Conservation (phyloP, 2,888 invertebrate genomes). For the Leptinotarsa peninsularis region DNA sequence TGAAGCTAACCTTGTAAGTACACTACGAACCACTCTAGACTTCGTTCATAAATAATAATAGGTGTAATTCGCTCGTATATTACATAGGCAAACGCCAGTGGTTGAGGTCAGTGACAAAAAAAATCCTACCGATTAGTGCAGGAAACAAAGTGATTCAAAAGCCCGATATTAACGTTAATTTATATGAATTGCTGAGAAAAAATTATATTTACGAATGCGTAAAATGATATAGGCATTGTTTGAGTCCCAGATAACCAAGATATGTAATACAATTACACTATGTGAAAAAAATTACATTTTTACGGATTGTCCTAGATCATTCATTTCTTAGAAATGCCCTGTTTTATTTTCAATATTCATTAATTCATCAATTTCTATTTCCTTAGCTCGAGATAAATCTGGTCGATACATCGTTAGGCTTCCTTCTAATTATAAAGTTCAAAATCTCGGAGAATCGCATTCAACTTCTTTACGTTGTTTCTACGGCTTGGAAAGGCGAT, state of each 20-base stretch:
- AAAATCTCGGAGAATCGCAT: too few relatives aligned
- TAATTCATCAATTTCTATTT: too few relatives aligned
- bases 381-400: too few relatives aligned
- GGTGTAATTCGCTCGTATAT: background rate
- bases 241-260: constrained; percentile 1
- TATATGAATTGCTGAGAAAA: constrained; percentile 36
- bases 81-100: background rate
- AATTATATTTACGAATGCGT: constrained; percentile 28
- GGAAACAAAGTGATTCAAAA: constrained; percentile 27
- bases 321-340: too few relatives aligned
- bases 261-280: too few relatives aligned
- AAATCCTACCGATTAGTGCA: constrained; percentile 14
- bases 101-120: constrained; percentile 17
- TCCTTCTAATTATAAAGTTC: too few relatives aligned
- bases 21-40: background rate
- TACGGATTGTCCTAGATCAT: too few relatives aligned
- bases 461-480: too few relatives aligned
- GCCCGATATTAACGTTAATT: constrained; percentile 26
- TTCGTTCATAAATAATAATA: background rate
- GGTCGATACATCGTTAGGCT: too few relatives aligned
- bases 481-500: too few relatives aligned
- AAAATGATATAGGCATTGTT: constrained; percentile 34
- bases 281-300: too few relatives aligned
- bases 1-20: background rate
- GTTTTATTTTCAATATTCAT: too few relatives aligned